phyloP scores from a whole-genome alignment of 2,888 invertebrate species.

The Sturmia bella region DNA sequence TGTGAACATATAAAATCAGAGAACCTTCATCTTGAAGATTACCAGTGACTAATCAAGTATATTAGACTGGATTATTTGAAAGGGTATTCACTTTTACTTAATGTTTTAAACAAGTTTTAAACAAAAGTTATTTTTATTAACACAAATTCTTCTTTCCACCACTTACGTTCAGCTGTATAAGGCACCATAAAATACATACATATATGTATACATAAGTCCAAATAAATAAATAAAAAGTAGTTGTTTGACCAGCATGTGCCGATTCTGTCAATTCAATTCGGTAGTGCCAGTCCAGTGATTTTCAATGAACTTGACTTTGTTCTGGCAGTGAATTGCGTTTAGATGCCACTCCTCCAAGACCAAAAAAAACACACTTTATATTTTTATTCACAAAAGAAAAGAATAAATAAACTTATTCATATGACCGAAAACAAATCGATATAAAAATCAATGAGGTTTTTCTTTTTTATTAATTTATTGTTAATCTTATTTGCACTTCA shows the following conservation, averaged over 20 bases:
- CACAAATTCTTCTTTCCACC: not conserved
- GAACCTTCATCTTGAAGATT: too few relatives aligned
- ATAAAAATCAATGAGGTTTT: slow-evolving; percentile 21
- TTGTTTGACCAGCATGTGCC: slow-evolving; percentile 58
- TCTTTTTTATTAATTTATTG: slow-evolving; percentile 9
- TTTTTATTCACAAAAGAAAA: not conserved
- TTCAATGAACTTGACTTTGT: slow-evolving; percentile 67
- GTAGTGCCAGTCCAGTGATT: not conserved
- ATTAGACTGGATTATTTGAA: too few relatives aligned
- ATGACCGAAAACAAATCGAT: slow-evolving; percentile 15
- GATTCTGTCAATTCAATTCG: not conserved
- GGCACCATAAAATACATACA: slow-evolving; percentile 24
- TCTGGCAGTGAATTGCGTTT: not conserved
- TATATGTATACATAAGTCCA: not conserved
- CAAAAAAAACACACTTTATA: not conserved
- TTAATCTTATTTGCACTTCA: slow-evolving; percentile 40
- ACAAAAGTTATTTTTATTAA: slow-evolving; percentile 26
- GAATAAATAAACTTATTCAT: slow-evolving; percentile 16
- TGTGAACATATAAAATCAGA: too few relatives aligned
- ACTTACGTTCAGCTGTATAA: not conserved
- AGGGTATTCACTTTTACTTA: too few relatives aligned
- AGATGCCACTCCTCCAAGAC: slow-evolving; percentile 1
- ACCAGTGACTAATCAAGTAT: too few relatives aligned
- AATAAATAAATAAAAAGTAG: not conserved
- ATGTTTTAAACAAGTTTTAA: slow-evolving; percentile 18